Evolutionary conservation across 2,888 invertebrate species (phyloP).

Genomic region (Eremobia ochroleuca): DNA sequence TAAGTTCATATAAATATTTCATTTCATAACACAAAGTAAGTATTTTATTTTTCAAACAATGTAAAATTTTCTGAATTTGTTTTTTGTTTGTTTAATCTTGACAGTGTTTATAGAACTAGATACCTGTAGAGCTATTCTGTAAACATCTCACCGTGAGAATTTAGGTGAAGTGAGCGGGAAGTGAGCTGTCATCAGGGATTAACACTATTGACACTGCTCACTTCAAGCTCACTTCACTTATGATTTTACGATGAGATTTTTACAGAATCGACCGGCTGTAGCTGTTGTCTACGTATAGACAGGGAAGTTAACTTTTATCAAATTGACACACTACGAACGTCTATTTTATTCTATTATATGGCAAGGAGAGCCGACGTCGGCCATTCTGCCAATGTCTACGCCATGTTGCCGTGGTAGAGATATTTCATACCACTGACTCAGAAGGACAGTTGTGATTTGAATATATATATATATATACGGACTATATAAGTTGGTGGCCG

Average conservation of each 20-base stretch:
- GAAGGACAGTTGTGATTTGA: background rate
- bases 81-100: constrained; percentile 2
- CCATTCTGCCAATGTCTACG: background rate
- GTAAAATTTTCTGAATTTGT: background rate
- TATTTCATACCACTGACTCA: background rate
- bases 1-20: background rate
- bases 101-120: background rate
- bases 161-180: too few relatives aligned
- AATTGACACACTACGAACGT: background rate
- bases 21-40: background rate
- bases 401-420: background rate
- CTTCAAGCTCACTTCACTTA: too few relatives aligned
- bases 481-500: too few relatives aligned
- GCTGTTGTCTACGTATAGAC: background rate
- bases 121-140: too few relatives aligned
- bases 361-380: background rate
- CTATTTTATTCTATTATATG: background rate
- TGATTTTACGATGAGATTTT: too few relatives aligned
- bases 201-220: too few relatives aligned
- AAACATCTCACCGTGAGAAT: too few relatives aligned
- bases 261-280: too few relatives aligned
- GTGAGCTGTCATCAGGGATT: too few relatives aligned
- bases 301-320: background rate
- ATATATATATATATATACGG: too few relatives aligned
- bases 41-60: background rate